Evolutionary conservation across 2,888 invertebrate species (phyloP), one percentile per base, ranked within the genome.

Genomic region (Tenthredo scrophulariae): DNA sequence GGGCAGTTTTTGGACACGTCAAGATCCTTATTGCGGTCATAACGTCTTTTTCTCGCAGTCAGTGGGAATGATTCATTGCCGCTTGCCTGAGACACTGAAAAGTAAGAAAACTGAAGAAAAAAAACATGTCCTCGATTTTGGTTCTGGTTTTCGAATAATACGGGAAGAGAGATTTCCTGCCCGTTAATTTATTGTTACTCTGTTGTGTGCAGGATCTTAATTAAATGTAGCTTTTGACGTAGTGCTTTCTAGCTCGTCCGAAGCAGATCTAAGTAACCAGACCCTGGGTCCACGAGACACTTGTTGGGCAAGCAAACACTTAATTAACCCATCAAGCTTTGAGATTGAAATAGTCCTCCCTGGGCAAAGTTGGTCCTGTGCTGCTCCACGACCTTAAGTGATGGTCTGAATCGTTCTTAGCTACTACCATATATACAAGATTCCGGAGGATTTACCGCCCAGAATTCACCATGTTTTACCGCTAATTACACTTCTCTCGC

Each of bases 281-380:
- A 26, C 18, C 18, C 54, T 77, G 54, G 54, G 77, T 50, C 54
- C 54, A 37, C n/a, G 54, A 62, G 80, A 46, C 70, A 89, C 88
- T 88, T 87, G 88, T 89, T 88, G 87, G 86, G 87, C 87, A 87
- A 88, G 89, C 90, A 90, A 90, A 90, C 89, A 89, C 90, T 91
- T 91, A 91, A 91, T 91, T 91, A 91, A 90, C 89, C 88, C 91
- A 89, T 90, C 90, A 88, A 89, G 88, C 87, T 88, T 86, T 86
- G 86, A 62, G 85, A 89, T 87, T 87, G 87, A 88, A 89, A 87
- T 88, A 87, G 85, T 86, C 85, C 86, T 87, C 46, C 80, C 22
- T 18, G n/a, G 13, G 40, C 22, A 80, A 80, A 62, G 80, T 40
- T 22, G 67, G 43, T 33, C 65, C 6, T 46, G 40, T 67, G 9